Evolutionary conservation across 2,113 vertebrate species (phyloP).

Genomic region (Emydura subglobosa): DNA sequence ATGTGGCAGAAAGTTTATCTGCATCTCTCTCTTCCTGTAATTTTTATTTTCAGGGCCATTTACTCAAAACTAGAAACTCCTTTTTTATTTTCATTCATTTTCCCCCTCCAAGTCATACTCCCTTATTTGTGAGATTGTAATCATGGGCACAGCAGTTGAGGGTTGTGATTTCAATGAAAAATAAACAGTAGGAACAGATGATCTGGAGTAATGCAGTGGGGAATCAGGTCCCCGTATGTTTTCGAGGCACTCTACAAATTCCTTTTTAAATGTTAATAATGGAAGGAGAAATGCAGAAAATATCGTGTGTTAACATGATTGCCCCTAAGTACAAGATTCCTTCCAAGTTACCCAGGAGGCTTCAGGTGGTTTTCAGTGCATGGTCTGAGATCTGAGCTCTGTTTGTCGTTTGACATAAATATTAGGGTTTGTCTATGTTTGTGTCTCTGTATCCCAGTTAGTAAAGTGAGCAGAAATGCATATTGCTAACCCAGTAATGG

Average conservation of each 20-base stretch:
- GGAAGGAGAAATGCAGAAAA: not conserved
- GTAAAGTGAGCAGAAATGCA: not conserved
- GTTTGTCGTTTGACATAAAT: not conserved
- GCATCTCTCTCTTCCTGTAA: not conserved
- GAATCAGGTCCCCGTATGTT: rapidly evolving
- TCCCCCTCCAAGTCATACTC: not conserved
- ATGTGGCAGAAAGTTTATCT: not conserved
- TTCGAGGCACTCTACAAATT: not conserved
- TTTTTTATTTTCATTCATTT: not conserved
- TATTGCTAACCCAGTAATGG: rapidly evolving
- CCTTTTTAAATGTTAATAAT: not conserved
- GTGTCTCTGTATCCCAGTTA: not conserved
- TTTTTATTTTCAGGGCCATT: not conserved
- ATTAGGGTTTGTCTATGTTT: not conserved
- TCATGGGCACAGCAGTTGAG: rapidly evolving
- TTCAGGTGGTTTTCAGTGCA: rapidly evolving
- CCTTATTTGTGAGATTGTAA: rapidly evolving
- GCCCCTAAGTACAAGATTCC: not conserved
- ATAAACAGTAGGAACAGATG: not conserved
- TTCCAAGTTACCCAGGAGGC: rapidly evolving
- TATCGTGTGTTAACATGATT: rapidly evolving
- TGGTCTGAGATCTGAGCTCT: not conserved
- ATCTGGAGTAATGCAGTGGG: not conserved
- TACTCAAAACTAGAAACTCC: not conserved
- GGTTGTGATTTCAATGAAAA: not conserved